Conservation (phyloP, 2,888 invertebrate genomes). For the Cephonodes hylas region DNA sequence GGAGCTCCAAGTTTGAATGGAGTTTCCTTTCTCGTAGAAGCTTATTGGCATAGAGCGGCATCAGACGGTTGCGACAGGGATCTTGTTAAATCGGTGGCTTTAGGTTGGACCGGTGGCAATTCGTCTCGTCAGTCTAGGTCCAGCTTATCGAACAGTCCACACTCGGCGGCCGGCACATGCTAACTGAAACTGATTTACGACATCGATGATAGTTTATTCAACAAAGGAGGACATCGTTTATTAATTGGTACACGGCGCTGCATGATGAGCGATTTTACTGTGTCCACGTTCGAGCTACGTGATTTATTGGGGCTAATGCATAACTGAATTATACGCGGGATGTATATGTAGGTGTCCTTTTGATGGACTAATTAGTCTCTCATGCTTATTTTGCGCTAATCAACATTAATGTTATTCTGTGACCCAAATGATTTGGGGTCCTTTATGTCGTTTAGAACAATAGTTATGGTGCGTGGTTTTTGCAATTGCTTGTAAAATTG, state of each 20-base stretch:
- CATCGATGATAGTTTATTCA: conserved; percentile 59
- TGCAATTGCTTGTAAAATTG: no score
- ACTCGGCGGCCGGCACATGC: conserved; percentile 54
- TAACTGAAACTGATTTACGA: conserved; percentile 74
- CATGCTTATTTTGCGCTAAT: background rate
- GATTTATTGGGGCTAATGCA: background rate
- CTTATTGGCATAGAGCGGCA: conserved; percentile 26
- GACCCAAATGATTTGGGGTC: background rate
- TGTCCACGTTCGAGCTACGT: conserved; percentile 3
- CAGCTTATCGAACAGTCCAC: conserved; percentile 69
- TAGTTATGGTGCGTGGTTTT: no score
- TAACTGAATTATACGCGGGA: background rate
- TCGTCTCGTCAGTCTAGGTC: conserved; percentile 58
- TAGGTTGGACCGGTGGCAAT: conserved; percentile 46
- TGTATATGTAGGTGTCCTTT: background rate
- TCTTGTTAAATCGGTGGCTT: conserved; percentile 42
- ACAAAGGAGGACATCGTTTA: conserved; percentile 47
- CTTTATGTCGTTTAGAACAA: no score
- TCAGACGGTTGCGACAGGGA: conserved; percentile 30
- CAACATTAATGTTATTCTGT: background rate
- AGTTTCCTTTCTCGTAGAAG: conserved; percentile 22
- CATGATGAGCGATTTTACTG: conserved; percentile 28
- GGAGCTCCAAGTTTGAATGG: conserved; percentile 29
- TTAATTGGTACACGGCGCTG: conserved; percentile 49
- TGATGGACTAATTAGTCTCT: background rate